phyloP scores from a whole-genome alignment of 2,113 vertebrate genomes.

The Meles meles region DNA sequence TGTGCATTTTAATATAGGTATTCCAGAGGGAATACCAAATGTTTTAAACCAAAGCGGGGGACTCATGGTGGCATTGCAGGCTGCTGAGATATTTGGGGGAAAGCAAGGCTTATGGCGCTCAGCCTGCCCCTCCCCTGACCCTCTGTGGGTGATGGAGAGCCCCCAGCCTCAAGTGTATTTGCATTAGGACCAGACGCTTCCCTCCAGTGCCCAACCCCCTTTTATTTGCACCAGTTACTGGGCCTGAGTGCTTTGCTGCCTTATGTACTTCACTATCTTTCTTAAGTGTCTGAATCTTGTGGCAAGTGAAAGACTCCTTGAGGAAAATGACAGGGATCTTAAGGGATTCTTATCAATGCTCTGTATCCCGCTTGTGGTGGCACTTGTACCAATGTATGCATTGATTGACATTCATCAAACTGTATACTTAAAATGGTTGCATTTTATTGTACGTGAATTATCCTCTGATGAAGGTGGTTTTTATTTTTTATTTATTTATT shows the following conservation, averaged over 20 bases:
- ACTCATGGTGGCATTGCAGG: slow-evolving; percentile 59
- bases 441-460: background rate
- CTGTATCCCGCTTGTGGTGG: rapidly evolving
- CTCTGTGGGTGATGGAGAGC: background rate
- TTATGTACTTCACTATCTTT: background rate
- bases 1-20: background rate
- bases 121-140: background rate
- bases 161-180: background rate
- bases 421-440: background rate
- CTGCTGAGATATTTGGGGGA: slow-evolving; percentile 46
- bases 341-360: background rate
- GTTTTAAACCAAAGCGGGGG: background rate
- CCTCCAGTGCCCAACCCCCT: background rate
- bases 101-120: background rate
- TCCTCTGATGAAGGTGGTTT: background rate
- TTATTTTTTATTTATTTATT: background rate
- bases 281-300: background rate
- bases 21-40: background rate
- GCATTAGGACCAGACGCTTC: background rate
- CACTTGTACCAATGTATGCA: background rate
- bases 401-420: background rate
- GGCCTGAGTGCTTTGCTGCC: background rate
- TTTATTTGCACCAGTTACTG: background rate
- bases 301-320: background rate
- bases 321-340: background rate